phyloP scores from a whole-genome alignment of 2,113 vertebrate genomes.

The Vulpes vulpes region DNA sequence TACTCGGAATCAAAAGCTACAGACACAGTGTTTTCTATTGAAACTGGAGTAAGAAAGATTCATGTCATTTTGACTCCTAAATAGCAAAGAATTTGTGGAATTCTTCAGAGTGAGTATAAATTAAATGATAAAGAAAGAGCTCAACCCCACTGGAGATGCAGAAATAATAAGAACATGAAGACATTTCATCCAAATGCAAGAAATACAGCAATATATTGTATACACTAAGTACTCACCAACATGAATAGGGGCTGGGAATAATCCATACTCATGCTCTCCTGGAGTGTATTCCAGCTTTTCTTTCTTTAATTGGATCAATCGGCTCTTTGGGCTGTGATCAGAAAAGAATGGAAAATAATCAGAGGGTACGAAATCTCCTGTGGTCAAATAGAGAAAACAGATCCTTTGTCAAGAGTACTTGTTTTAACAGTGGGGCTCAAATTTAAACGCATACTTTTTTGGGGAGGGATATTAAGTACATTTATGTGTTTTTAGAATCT shows the following conservation, averaged over 20 bases:
- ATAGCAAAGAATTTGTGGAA: not conserved
- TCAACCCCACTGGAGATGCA: not conserved
- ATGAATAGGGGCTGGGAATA: conserved; percentile 96
- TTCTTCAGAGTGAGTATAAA: conserved; percentile 9
- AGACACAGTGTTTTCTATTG: not conserved
- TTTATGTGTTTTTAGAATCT: conserved; percentile 5
- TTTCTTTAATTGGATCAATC: conserved; percentile 91
- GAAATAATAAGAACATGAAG: not conserved
- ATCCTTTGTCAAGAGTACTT: not conserved
- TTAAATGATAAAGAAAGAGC: conserved; percentile 6
- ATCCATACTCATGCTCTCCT: conserved; percentile 93
- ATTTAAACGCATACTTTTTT: not conserved
- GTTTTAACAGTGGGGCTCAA: not conserved
- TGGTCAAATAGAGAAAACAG: not conserved
- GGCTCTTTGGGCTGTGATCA: conserved; percentile 91
- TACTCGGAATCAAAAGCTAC: not conserved
- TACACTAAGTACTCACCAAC: conserved; percentile 92
- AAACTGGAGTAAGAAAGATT: not conserved
- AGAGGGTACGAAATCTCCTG: not conserved
- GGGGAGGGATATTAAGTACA: not conserved
- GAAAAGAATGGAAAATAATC: conserved; percentile 5
- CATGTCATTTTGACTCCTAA: not conserved
- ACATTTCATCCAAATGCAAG: not conserved
- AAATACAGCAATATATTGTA: not conserved
- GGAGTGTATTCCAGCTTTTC: conserved; percentile 94